phyloP scores from a whole-genome alignment of 30 jellyfish, hydroid and myxozoan species.

The Aurelia aurita region DNA sequence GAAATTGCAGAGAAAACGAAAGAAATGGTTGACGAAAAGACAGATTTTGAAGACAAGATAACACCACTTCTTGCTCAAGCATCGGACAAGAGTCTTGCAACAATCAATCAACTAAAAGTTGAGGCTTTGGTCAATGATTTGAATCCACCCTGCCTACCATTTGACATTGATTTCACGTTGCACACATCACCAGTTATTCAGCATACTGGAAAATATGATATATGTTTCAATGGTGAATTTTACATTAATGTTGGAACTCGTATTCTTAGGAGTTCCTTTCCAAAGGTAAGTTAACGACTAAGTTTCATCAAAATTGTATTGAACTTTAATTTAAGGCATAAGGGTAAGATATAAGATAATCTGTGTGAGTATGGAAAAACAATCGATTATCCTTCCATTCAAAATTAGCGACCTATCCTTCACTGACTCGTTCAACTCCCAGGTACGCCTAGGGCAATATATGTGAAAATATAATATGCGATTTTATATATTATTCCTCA shows the following conservation, averaged over 20 bases:
- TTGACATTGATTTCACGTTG: slow-evolving; percentile 9
- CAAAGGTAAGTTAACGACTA: not conserved
- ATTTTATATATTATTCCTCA: too few relatives aligned
- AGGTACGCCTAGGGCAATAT: too few relatives aligned
- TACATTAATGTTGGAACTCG: not conserved
- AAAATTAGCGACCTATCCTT: too few relatives aligned
- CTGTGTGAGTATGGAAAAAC: too few relatives aligned
- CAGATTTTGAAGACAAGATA: slow-evolving; percentile 12
- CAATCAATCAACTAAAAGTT: not conserved
- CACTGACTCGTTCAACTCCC: too few relatives aligned
- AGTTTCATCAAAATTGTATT: too few relatives aligned
- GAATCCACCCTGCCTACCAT: slow-evolving; percentile 21
- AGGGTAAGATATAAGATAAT: too few relatives aligned
- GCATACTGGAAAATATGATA: not conserved
- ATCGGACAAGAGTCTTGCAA: not conserved
- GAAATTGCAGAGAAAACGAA: slow-evolving; percentile 6
- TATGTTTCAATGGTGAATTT: slow-evolving; percentile 28
- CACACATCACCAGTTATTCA: not conserved
- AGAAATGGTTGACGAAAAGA: slow-evolving; percentile 12
- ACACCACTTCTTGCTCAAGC: slow-evolving; percentile 12
- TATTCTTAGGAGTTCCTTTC: not conserved
- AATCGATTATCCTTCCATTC: too few relatives aligned
- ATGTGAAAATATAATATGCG: too few relatives aligned
- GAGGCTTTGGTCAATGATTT: slow-evolving; percentile 1
- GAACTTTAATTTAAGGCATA: too few relatives aligned